Conservation (phyloP, 2,888 invertebrate genomes). For the Acleris holmiana region DNA sequence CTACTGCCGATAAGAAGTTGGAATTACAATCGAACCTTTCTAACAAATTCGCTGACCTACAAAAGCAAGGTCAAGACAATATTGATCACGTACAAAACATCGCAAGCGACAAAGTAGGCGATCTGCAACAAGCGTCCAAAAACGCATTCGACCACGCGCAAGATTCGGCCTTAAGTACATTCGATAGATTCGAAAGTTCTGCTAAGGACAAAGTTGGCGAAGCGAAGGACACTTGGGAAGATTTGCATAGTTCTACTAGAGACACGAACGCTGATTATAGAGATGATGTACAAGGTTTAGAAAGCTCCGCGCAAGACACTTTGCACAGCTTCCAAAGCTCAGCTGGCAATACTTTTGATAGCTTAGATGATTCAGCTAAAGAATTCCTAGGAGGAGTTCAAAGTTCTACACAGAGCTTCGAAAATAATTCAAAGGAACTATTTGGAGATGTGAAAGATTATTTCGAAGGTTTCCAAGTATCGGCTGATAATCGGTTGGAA, state of each 20-base stretch:
- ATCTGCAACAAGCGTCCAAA: slow-evolving; percentile 65
- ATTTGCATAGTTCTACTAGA: slow-evolving; percentile 72
- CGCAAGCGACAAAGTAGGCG: slow-evolving; percentile 52
- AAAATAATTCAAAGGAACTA: slow-evolving; percentile 61
- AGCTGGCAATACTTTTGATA: slow-evolving; percentile 78
- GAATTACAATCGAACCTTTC: slow-evolving; percentile 59
- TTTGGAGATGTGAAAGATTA: slow-evolving; percentile 67
- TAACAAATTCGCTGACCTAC: slow-evolving; percentile 53
- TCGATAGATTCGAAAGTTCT: slow-evolving; percentile 77
- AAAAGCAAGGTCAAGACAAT: slow-evolving; percentile 55
- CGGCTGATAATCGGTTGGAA: slow-evolving; percentile 74
- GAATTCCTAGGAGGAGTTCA: slow-evolving; percentile 63
- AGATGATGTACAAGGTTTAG: slow-evolving; percentile 71
- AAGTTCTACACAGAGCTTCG: slow-evolving; percentile 52
- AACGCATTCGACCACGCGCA: slow-evolving; percentile 70
- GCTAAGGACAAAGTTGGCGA: slow-evolving; percentile 74
- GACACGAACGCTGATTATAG: slow-evolving; percentile 73
- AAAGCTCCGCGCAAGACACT: slow-evolving; percentile 74
- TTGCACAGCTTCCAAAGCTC: slow-evolving; percentile 79
- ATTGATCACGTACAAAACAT: slow-evolving; percentile 56
- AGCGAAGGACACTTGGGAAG: slow-evolving; percentile 71
- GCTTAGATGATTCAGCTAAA: slow-evolving; percentile 72
- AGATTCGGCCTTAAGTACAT: slow-evolving; percentile 76
- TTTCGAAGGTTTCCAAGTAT: slow-evolving; percentile 78
- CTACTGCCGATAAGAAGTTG: slow-evolving; percentile 62